Evolutionary conservation across 2,888 invertebrate species (phyloP), one percentile per base, ranked within the genome.

Genomic region (Apodemia zela): DNA sequence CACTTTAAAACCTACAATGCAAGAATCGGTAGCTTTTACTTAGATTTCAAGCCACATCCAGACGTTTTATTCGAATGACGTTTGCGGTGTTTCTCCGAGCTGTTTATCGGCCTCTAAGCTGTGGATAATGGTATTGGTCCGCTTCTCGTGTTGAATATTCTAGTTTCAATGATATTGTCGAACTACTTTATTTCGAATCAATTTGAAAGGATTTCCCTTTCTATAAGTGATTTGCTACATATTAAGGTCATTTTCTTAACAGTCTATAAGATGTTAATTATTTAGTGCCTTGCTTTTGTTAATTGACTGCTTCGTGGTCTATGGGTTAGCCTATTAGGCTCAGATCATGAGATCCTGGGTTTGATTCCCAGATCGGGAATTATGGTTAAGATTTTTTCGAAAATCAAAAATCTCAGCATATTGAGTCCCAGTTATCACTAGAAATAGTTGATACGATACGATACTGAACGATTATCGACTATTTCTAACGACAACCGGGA

Each of bases 61-160:
- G 59, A 15, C 6, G n/a, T 21, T 59, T 3, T 65, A 65, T 67
- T 61, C 33, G 11, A 65, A 72, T 69, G 70, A 68, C 63, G 69
- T 71, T 69, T 71, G 73, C 66, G 69, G 71, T 71, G 71, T 74
- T 74, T 72, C 72, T 74, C 68, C 68, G 67, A 72, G 72, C 73
- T 71, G 54, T 79, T 80, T 81, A 82, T 81, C 78, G 78, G 73
- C 73, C 75, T 54, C 70, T 70, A 69, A 72, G 75, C 71, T 71
- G 67, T 71, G 62, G 68, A 73, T 74, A 74, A 73, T 73, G 71
- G 71, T 68, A 71, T 71, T 67, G 71, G 73, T 60, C 42, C 35
- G 57, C 60, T 57, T 59, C 51, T 61, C 58, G 47, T 61, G 61
- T 64, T 38, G 63, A 63, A 63, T 62, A 65, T 63, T 57, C 58